A percentile compares a stretch with the other conserved stretches of the same genome.
Conservation (phyloP, 2,888 invertebrate species). For the Colostygia pectinataria region DNA sequence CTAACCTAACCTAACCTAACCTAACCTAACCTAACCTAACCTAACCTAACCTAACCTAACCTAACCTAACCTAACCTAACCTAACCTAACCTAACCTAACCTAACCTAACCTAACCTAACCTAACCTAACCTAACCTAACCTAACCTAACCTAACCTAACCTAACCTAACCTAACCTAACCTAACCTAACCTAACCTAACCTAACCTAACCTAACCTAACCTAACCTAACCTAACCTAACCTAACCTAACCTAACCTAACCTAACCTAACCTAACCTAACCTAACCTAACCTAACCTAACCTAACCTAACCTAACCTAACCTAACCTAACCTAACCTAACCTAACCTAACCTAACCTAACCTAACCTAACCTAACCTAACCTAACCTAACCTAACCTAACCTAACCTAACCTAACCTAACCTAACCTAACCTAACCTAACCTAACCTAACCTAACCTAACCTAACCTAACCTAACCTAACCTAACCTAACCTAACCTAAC, state of each 20-base stretch:
- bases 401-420: constrained; percentile 11
- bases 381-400: constrained; percentile 15
- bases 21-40: constrained; percentile 18
- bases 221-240: constrained; percentile 12
- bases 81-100: constrained; percentile 23
- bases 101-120: constrained; percentile 22
- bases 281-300: constrained; percentile 22
- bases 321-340: constrained; percentile 24
- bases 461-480: constrained; percentile 28
- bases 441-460: constrained; percentile 13
- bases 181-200: constrained; percentile 21
- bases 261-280: constrained; percentile 20
- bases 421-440: constrained; percentile 14
- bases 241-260: constrained; percentile 11
- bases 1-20: constrained; percentile 21
- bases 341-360: constrained; percentile 19
- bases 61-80: constrained; percentile 17
- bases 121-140: constrained; percentile 25
- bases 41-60: constrained; percentile 14
- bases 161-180: constrained; percentile 22
- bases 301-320: constrained; percentile 23
- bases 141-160: constrained; percentile 27
- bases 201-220: constrained; percentile 24
- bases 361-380: constrained; percentile 6
- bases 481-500: constrained; percentile 31